Conservation (phyloP, 2,797 vertebrate species). For the Lemur catta region DNA sequence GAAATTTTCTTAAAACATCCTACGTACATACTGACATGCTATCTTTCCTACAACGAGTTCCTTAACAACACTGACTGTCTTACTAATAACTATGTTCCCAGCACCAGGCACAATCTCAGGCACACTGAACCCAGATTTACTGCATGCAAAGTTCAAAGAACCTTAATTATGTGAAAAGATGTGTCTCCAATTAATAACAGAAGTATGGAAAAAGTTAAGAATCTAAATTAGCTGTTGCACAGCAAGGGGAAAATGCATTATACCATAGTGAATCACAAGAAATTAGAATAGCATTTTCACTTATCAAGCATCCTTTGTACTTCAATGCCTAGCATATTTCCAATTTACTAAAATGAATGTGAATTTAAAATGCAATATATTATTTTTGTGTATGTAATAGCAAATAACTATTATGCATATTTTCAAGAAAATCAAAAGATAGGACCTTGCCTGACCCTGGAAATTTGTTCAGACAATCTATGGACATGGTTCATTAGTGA, state of each 20-base stretch:
- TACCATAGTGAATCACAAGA: not conserved
- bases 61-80: not conserved
- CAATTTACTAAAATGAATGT: constrained; percentile 38
- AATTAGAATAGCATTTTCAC: constrained; percentile 16
- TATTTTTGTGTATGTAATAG: not conserved
- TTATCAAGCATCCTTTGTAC: not conserved
- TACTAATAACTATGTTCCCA: not conserved
- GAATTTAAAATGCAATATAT: not conserved
- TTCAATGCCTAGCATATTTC: not conserved
- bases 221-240: not conserved
- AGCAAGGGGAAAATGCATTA: not conserved
- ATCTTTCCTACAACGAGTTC: not conserved
- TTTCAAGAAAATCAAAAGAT: constrained; percentile 61
- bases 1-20: not conserved
- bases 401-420: constrained; percentile 41
- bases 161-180: not conserved
- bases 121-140: not conserved
- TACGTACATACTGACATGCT: not conserved
- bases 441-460: not conserved
- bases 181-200: constrained; percentile 6
- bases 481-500: constrained; percentile 54
- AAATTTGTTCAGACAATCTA: constrained; percentile 61
- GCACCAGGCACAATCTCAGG: not conserved
- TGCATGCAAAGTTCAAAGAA: not conserved
- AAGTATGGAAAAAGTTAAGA: not conserved